Conservation (phyloP, 2,113 vertebrate genomes). For the Eretmochelys imbricata region DNA sequence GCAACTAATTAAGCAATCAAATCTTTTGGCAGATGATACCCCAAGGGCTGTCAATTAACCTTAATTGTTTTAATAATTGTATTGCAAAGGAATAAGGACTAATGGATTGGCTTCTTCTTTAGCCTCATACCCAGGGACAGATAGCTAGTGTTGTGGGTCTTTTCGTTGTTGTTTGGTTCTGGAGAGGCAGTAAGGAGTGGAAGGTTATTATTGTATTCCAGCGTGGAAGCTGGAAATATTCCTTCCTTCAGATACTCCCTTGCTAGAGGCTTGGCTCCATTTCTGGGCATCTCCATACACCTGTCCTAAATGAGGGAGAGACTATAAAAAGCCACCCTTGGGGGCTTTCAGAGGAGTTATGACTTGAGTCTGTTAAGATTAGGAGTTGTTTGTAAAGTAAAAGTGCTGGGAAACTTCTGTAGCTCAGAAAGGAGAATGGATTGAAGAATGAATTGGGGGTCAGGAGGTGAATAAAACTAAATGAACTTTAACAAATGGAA, state of each 20-base stretch:
- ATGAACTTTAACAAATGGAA: not conserved
- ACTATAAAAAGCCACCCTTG: not conserved
- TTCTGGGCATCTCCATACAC: not conserved
- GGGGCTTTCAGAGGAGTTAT: not conserved
- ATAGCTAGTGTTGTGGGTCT: not conserved
- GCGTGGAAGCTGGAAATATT: fast-evolving
- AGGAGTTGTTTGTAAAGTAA: not conserved
- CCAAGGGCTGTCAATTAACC: conserved; percentile 1
- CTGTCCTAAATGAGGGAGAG: not conserved
- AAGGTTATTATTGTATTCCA: not conserved
- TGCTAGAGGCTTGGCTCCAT: not conserved
- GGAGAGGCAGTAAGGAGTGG: not conserved
- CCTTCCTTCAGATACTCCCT: not conserved
- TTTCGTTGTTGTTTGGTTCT: not conserved
- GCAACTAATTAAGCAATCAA: conserved; percentile 49
- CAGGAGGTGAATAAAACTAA: not conserved
- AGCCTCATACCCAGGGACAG: not conserved
- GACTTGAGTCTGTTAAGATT: not conserved
- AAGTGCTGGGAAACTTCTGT: not conserved
- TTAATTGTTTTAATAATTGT: not conserved
- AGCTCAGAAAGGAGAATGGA: not conserved
- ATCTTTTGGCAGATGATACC: conserved; percentile 26
- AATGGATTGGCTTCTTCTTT: not conserved
- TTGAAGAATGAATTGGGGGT: not conserved
- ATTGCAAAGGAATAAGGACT: not conserved